Evolutionary conservation across 1,140 invertebrate genomes (phyloP), one percentile per base, ranked within the genome.

Genomic region (Brachionus manjavacas): DNA sequence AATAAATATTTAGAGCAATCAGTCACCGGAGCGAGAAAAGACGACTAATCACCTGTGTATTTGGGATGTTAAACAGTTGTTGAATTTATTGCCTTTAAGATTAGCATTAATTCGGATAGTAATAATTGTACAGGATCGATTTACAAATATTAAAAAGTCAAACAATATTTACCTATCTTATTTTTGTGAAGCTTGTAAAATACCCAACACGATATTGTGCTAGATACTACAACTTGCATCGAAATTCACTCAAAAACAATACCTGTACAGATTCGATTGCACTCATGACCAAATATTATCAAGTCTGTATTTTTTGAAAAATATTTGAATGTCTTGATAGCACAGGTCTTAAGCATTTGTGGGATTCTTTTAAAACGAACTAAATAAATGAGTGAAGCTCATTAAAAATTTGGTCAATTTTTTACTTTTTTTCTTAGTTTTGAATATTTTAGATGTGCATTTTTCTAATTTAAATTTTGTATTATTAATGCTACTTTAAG

Each of bases 81-180:
- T 68, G 68, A 20, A 41, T 72, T 72, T 72, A 41, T 41, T 72
- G 31, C 31, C 68, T 41, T 72, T 72, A 39, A 31, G 66, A 68
- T 68, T 41, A 41, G 16, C 39, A 41, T 41, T 39, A 72, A 39
- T 72, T 72, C 39, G 68, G 39, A 41, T 72, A 72, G 68, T 41
- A 72, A 72, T 43, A 72, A 72, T 41, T 72, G 28, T 16, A 72
- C 31, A 39, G 35, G 68, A 72, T 72, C 68, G n/a, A 72, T 72
- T 72, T 72, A 41, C 68, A 72, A 72, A 68, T 31, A 68, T 31
- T 31, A 68, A 68, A 68, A 68, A 68, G 66, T 68, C 66, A 68
- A 68, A 68, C 16, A 31, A 31, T 68, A 68, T 68, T 68, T 68
- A 68, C 31, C 31, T 68, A 68, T 68, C 66, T 72, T 41, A 72